A percentile compares a stretch with the other conserved stretches of the same genome.
Conservation (phyloP, 2,113 vertebrate species). For the Forbesichthys agassizii region DNA sequence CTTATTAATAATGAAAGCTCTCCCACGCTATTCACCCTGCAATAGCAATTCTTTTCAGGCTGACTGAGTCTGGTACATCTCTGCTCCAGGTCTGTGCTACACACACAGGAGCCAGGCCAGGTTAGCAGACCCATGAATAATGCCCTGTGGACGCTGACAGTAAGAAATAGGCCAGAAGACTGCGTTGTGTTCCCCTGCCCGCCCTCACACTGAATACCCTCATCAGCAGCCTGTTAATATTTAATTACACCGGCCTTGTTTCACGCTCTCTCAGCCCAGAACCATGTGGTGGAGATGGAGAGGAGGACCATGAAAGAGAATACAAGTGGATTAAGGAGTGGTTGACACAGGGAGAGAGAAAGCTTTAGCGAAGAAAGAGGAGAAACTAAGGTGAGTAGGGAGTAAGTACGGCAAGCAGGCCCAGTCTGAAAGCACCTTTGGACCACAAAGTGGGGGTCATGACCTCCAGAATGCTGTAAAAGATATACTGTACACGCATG, state of each 20-base stretch:
- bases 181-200: conserved; percentile 48
- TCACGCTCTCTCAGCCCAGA: conserved; percentile 53
- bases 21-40: conserved; percentile 39
- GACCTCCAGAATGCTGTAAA: no score
- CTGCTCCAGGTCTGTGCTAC: conserved; percentile 43
- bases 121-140: conserved; percentile 70
- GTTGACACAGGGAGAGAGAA: no score
- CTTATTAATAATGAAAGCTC: conserved; percentile 66
- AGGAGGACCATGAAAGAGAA: conserved; percentile 12
- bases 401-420: neutral
- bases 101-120: conserved; percentile 61
- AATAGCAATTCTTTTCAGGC: conserved; percentile 65
- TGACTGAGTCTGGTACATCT: conserved; percentile 62
- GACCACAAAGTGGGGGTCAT: no score
- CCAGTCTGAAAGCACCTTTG: no score
- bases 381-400: neutral
- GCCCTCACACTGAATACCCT: conserved; percentile 61
- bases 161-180: conserved; percentile 71
- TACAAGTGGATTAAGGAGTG: no score
- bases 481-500: no score
- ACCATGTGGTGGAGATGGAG: conserved; percentile 39
- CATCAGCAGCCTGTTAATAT: conserved; percentile 77
- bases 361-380: neutral
- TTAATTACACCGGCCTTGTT: conserved; percentile 72
- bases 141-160: conserved; percentile 63